Evolutionary conservation across 2,888 invertebrate genomes (phyloP).

Genomic region (Drosophila pegasa): DNA sequence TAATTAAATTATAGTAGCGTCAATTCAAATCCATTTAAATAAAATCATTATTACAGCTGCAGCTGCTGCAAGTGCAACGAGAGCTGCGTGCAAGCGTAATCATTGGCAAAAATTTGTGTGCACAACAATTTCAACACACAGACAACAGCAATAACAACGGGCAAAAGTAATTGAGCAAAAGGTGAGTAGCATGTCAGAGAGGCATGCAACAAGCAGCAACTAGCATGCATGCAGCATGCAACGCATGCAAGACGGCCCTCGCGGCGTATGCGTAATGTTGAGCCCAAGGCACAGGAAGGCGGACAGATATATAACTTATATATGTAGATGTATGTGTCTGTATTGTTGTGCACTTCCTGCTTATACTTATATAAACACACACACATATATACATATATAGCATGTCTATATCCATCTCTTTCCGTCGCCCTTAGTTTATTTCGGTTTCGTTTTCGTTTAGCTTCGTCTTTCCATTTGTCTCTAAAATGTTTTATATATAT

Average conservation of each 20-base stretch:
- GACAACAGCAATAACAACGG: conserved; percentile 56
- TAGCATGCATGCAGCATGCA: conserved; percentile 6
- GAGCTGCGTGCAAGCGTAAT: conserved; percentile 69
- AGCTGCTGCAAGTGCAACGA: conserved; percentile 38
- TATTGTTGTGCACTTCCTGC: conserved; percentile 48
- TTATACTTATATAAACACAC: neutral
- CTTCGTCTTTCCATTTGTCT: conserved; percentile 58
- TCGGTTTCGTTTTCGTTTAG: conserved; percentile 44
- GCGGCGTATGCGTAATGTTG: conserved; percentile 68
- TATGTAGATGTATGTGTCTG: conserved; percentile 1
- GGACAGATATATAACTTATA: conserved; percentile 38
- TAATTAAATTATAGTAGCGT: conserved; percentile 8
- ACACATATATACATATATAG: neutral
- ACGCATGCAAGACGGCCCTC: conserved; percentile 23
- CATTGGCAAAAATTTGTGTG: conserved; percentile 71
- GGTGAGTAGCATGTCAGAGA: conserved; percentile 70
- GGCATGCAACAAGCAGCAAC: conserved; percentile 43
- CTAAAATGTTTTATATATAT: conserved; percentile 39
- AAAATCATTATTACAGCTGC: conserved; percentile 68
- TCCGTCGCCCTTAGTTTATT: conserved; percentile 7
- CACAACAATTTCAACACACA: conserved; percentile 76
- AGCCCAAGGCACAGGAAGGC: conserved; percentile 42
- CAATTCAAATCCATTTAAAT: conserved; percentile 59
- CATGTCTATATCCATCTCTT: neutral
- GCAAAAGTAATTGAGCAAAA: conserved; percentile 78